Base-by-base conservation (phyloP, 1,140 invertebrate genomes). In the Drosophila truncata region DNA sequence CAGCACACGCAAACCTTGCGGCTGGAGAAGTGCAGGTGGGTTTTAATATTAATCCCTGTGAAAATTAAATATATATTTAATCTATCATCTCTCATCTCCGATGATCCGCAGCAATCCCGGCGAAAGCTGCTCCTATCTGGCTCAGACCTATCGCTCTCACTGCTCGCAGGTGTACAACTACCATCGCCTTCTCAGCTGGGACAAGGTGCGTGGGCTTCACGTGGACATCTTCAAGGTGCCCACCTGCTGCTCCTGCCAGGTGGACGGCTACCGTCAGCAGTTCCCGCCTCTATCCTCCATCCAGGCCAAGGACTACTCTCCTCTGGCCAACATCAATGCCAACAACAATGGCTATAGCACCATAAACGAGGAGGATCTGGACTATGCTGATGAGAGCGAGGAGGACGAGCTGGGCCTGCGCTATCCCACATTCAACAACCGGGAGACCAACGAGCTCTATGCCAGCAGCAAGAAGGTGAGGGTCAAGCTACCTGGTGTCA, bases 211-310 rank as follows among this genome's bases (percentile, higher is more conserved):
- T 29, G 97, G 97, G 9, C 93, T 98, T 2, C 97, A 97, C 77
- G 97, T 97, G 94, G 97, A 98, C 87, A 96, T 97, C 42, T 97
- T 97, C 83, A 97, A 97, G 94, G 95, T 97, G 2, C 97, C 97
- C 20, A 96, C 96, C 0, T 97, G 96, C 74, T 98, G 97, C 82
- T 96, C 96, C 2, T 98, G 97, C 88, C 96, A 97, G 80, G 95
- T 97, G 4, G 95, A 96, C 82, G 96, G 96, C 13, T 96, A 96
- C 70, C 93, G 95, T n/a, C 95, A 95, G 37, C 93, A 95, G 16
- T 95, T 95, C 60, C 95, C 95, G 3, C 95, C 95, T 0, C 92
- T 58, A 77, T 82, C 65, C 41, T 72, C 74, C 14, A 86, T 80
- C 9, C 80, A 92, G 16, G 66, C 78, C 52, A 92, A 91, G 47